Percentiles rank a stretch among this genome's conserved stretches.
Evolutionary conservation across 1,140 invertebrate species (phyloP).

Genomic region (Penaeus japonicus): DNA sequence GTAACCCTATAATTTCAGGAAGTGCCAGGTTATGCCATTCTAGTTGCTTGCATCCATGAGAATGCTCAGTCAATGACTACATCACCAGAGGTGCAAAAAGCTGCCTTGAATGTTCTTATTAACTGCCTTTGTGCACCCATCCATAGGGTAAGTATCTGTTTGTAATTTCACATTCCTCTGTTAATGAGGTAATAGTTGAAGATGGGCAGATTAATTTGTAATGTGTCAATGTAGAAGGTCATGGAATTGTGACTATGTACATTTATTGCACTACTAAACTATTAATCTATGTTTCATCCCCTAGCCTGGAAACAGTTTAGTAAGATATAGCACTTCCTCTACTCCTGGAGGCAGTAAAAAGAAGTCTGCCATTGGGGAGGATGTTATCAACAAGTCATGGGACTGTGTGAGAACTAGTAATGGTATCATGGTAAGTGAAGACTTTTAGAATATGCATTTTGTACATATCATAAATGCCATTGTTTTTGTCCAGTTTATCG

Average conservation of each 20-base stretch:
- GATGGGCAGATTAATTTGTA: background rate
- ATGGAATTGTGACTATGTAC: background rate
- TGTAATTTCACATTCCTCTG: background rate
- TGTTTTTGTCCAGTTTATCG: background rate
- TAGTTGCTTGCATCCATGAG: slow-evolving; percentile 55
- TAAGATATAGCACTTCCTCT: background rate
- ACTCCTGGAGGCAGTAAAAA: slow-evolving; percentile 33
- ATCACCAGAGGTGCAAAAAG: slow-evolving; percentile 84
- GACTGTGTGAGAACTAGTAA: slow-evolving; percentile 91
- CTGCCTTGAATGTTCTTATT: slow-evolving; percentile 85
- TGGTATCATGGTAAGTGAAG: slow-evolving; percentile 84
- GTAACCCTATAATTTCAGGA: background rate
- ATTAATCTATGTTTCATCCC: background rate
- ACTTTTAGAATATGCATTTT: background rate
- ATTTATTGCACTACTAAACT: too few relatives aligned
- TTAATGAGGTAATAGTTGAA: background rate
- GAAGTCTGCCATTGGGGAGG: slow-evolving; percentile 77
- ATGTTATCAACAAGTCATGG: slow-evolving; percentile 90
- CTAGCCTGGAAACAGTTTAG: slow-evolving; percentile 36
- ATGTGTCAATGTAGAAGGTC: too few relatives aligned
- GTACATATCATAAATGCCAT: background rate
- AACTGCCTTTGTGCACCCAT: slow-evolving; percentile 94
- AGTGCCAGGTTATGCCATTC: slow-evolving; percentile 48
- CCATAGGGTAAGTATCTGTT: slow-evolving; percentile 71
- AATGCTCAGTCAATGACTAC: slow-evolving; percentile 43